Base-by-base conservation (phyloP, 2,888 invertebrate species). In the Oscheius sp. region DNA sequence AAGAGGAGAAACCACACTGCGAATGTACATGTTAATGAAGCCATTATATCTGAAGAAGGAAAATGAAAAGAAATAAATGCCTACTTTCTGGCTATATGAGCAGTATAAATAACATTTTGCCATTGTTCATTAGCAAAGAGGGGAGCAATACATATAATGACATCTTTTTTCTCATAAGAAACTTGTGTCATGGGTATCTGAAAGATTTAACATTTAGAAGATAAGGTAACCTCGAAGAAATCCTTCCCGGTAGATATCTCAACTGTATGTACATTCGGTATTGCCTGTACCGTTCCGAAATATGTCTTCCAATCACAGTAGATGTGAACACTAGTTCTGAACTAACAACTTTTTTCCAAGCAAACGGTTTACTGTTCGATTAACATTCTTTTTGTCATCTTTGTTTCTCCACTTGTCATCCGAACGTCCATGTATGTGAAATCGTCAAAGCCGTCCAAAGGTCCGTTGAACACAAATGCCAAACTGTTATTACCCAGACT, bases 91-190 rank as follows among this genome's bases (percentile, higher is more conserved):
- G 74, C 73, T n/a, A 68, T 67, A 57, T 77, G 77, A 6, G 70
- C 47, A 3, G 77, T 68, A 6, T 73, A 51, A 1, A 75, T 30
- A 1, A 71, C 49, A 22, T 64, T 64, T 17, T 77, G 75, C 77
- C 77, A 77, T 33, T 72, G 72, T 57, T 77, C 77, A 6, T 59
- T 57, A 1, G 77, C 75, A 54, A 77, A 77, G 0, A 77, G 61
- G 0, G 77, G 77, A 1, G 77, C 65, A 36, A 77, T 72, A 41
- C 77, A 77, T 57, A 71, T 72, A 9, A 77, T 72, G 22, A 77
- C 77, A 1, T 65, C 41, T n/a, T 71, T 73, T 26, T 65, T 57
- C 9, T 68, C 65, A 0, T 49, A 41, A 1, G 51, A 44, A 1
- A 54, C 33, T 9, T 20, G 5, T 67, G 54, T 28, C 26, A 75